Percentiles rank a stretch among this genome's conserved stretches.
phyloP scores from a whole-genome alignment of 2,113 vertebrate species.

The Oriolus oriolus region DNA sequence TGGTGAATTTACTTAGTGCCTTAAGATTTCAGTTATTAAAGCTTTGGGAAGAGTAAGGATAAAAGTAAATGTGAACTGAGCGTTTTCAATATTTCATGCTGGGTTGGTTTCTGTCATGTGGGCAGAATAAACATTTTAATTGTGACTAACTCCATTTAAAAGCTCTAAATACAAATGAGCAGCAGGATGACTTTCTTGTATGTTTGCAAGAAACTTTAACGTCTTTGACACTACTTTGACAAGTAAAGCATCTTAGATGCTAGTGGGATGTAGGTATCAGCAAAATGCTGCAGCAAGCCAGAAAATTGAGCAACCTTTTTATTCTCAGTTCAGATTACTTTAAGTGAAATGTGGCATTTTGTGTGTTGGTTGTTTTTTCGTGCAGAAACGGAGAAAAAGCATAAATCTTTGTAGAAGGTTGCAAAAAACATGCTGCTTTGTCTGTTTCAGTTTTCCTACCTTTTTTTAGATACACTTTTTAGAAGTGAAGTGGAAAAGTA shows the following conservation, averaged over 20 bases:
- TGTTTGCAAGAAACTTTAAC: background rate
- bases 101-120: background rate
- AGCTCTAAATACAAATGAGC: background rate
- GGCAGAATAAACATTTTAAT: constrained; percentile 66
- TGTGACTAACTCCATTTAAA: constrained; percentile 18
- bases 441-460: constrained; percentile 29
- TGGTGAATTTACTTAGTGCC: constrained; percentile 32
- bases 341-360: background rate
- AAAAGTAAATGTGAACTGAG: background rate
- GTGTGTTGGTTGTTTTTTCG: background rate
- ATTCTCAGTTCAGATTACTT: background rate
- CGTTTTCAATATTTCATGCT: background rate
- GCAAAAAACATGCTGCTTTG: constrained; percentile 59
- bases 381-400: background rate
- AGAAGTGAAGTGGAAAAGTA: constrained; percentile 13
- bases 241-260: background rate
- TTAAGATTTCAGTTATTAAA: constrained; percentile 8
- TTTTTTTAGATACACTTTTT: background rate
- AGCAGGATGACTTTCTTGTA: background rate
- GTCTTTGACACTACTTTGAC: background rate
- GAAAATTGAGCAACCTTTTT: background rate
- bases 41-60: background rate
- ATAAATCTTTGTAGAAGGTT: constrained; percentile 5
- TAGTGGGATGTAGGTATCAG: background rate
- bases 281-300: background rate